Conservation (phyloP, 2,113 vertebrate genomes). For the Tinamus guttatus region DNA sequence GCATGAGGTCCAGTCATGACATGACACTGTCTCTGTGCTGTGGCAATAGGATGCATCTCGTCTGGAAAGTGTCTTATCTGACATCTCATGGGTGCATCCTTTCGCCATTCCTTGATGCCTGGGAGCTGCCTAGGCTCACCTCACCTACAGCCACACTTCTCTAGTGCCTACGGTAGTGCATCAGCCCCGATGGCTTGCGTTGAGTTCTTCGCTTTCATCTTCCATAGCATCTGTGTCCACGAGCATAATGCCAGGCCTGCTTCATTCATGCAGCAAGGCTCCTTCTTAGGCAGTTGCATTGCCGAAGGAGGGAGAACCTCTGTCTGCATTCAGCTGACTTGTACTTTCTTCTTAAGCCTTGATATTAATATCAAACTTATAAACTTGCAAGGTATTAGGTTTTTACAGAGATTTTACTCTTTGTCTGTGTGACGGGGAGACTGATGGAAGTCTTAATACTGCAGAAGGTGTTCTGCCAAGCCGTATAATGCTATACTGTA, state of each 20-base stretch:
- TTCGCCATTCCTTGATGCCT: rapidly evolving
- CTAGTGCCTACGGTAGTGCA: rapidly evolving
- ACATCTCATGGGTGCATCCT: rapidly evolving
- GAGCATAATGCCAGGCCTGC: not conserved
- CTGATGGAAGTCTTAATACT: slow-evolving; percentile 4
- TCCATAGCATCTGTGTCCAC: not conserved
- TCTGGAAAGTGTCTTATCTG: not conserved
- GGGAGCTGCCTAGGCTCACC: not conserved
- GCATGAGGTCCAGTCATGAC: not conserved
- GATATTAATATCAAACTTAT: slow-evolving; percentile 22
- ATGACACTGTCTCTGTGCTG: rapidly evolving
- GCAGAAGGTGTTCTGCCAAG: slow-evolving; percentile 45
- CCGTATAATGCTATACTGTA: not conserved
- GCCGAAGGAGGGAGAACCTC: not conserved
- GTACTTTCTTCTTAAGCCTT: slow-evolving; percentile 12
- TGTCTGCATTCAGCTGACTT: not conserved
- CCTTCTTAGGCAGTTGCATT: not conserved
- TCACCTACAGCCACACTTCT: not conserved
- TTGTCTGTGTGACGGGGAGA: not conserved
- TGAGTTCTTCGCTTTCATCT: not conserved
- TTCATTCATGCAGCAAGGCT: not conserved
- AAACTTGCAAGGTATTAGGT: not conserved
- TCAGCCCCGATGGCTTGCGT: not conserved
- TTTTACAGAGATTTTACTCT: not conserved
- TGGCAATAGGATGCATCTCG: not conserved